Base-by-base conservation (phyloP, 2,888 invertebrate genomes). In the Loripinus fragilis region DNA sequence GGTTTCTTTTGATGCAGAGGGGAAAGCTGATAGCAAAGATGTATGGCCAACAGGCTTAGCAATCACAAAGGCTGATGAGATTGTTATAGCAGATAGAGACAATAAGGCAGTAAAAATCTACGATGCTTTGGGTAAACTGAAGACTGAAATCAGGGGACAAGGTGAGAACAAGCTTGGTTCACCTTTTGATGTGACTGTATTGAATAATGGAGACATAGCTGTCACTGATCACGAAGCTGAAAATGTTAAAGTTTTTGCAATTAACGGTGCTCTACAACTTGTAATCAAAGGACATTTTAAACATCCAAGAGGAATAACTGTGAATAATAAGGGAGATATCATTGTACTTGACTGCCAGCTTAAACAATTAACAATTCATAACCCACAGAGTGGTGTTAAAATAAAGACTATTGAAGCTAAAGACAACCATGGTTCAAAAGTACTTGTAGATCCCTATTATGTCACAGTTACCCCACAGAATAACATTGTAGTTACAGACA, bases 31-130 rank as follows among this genome's bases (percentile, higher is more conserved):
- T 75, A 74, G 45, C 20, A 89, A 88, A 60, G 90, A 92, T 41
- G 89, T 91, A 23, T 91, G 91, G 89, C 92, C 92, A 23, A 91
- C 90, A 17, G 92, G 92, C 15, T 67, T 92, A 7, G 85, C 88
- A 20, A 69, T 89, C 1, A 85, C 85, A 1, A 81, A 81, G n/a
- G 75, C 78, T 23, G 87, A 88, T 25, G 86, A 88, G 35, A 71
- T 91, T 60, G 86, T 88, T 12, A 85, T 91, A 7, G 90, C 90
- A 23, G 92, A 92, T 77, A 85, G 92, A 71, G 92, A 90, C 76
- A 92, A 92, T 80, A 89, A 89, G 80, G 87, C 85, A 67, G 81
- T 92, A 10, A 92, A 92, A 71, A 83, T 90, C 17, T 92, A 86
- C 73, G 86, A 85, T 66, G 74, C 73, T n/a, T 71, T 74, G 30